Base-by-base conservation (phyloP, 2,797 vertebrate genomes). In the Arnoldichthys spilopterus region DNA sequence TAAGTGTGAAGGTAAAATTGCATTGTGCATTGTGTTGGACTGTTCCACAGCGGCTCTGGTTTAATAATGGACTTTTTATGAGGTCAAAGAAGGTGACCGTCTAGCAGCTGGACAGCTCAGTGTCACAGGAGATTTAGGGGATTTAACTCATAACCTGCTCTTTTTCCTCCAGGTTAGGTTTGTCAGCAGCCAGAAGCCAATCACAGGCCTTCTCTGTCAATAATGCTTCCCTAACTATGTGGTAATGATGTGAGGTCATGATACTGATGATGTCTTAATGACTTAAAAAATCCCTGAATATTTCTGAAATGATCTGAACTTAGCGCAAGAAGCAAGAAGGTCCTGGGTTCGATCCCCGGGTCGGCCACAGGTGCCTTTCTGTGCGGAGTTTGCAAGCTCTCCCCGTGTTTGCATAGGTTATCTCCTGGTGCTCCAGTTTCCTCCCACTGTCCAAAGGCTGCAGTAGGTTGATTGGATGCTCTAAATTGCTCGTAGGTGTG, bases 81-180 rank as follows among this genome's bases (percentile, higher is more conserved):
- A 66, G 62, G 74, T 83, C 64, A 64, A 67, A 18, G 61, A 30
- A 49, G 78, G 58, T 78, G 58, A 64, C 47, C 70, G 62, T 9
- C 56, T 69, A 24, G 32, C 22, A 43, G 62, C 59, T 49, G 74
- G 69, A 53, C 63, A 26, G n/a, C 24, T 47, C 64, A 12, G 8
- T 3, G 61, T 56, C 58, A 59, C 24, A 43, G 40, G 16, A 26
- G 24, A 74, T 28, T 70, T 34, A 63, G 2, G 3, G 64, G 67
- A 62, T 64, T 74, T 43, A 53, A 43, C 30, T 3, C 45, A 59
- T 74, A 30, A 74, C 34, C 28, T 16, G 4, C 13, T 40, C 45
- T 34, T 64, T 9, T 58, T 40, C 37, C 22, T 34, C 40, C 13
- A 56, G 28, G 18, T 26, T n/a, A 16, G 26, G 9, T 18, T 51